Evolutionary conservation across 2,888 invertebrate genomes (phyloP), one percentile per base, ranked within the genome.

Genomic region (Drosophila putrida): DNA sequence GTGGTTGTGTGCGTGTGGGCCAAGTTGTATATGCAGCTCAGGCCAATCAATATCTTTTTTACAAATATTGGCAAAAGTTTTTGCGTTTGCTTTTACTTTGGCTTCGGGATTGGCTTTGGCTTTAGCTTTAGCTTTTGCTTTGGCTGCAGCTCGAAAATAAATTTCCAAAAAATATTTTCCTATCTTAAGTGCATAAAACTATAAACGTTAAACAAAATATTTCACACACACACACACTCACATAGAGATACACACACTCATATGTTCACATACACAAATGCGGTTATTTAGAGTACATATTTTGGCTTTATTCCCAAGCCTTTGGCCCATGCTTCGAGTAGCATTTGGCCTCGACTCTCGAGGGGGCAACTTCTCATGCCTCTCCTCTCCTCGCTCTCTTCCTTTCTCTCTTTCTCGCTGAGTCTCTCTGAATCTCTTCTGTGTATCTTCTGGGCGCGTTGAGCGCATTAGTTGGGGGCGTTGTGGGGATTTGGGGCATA

Each of bases 11-110:
- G 47, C 35, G 44, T 41, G 38, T 66, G 47, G 58, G 70, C 66
- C 55, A 55, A 58, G 71, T 58, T 39, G 47, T 55, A 39, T 39
- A 55, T 66, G 75, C 71, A 80, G 76, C 75, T 83, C 66, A 73
- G 77, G 81, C 88, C 88, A 88, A 86, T 88, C 89, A 88, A 90
- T 88, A 90, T 80, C 88, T 84, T 77, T 84, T 89, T 90, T 80
- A 81, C 84, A 88, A 88, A 88, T 86, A 89, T 89, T 84, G 88
- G 80, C 75, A 86, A 88, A 83, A 89, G 85, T 85, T 85, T 89
- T 88, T 84, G 77, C 82, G 69, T 82, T 76, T 82, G 82, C 78
- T 78, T 78, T 74, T 76, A 78, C 78, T 76, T 78, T 78, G 61
- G 85, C 76, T 82, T 88, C 73, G 41, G 75, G 67, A 60, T 66